Evolutionary conservation across 2,113 vertebrate species (phyloP), one percentile per base, ranked within the genome.

Genomic region (Tiliqua scincoides): DNA sequence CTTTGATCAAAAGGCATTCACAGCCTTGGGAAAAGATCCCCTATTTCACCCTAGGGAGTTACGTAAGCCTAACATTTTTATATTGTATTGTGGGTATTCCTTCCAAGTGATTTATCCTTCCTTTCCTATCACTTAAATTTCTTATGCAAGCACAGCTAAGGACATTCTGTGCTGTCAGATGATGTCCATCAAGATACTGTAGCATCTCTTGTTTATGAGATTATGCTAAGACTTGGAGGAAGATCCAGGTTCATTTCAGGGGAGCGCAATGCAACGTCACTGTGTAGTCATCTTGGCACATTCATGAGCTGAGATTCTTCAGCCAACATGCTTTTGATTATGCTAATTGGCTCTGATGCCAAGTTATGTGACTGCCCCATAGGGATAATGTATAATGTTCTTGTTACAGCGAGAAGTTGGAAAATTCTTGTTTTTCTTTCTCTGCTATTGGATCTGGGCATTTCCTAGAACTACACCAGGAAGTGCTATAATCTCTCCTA

Each of bases 121-220:
- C 17, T n/a, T 88, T 40, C 14, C 35, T 75, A n/a, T 75, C 11
- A 62, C 15, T 2, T 87, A 85, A 25, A 2, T 68, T 70, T 52
- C 89, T 43, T 85, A 78, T 0, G 0, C 82, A 85, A 91, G 67
- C 85, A 74, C 17, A 40, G 15, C 71, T 85, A 80, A 83, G 61
- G 75, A 61, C 54, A 20, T 90, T 92, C 62, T 32, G 68, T 18
- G 2, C 80, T 91, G 89, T 82, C 87, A 85, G 48, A 88, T 91
- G 65, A 2, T 89, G 54, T 87, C 87, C 90, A 18, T 90, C 0
- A 0, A 85, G 52, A 65, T 62, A 89, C 43, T 59, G 63, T 72
- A 79, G 40, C 27, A 7, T 86, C 87, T 91, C 90, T 91, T 85
- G 32, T 89, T 54, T 89, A 35, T 30, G 71, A 67, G n/a, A 57